These are phyloP conservation scores for Helogale parvula DNA, from an alignment of 2,113 vertebrate genomes.

Conservation along the genomic window DNA sequence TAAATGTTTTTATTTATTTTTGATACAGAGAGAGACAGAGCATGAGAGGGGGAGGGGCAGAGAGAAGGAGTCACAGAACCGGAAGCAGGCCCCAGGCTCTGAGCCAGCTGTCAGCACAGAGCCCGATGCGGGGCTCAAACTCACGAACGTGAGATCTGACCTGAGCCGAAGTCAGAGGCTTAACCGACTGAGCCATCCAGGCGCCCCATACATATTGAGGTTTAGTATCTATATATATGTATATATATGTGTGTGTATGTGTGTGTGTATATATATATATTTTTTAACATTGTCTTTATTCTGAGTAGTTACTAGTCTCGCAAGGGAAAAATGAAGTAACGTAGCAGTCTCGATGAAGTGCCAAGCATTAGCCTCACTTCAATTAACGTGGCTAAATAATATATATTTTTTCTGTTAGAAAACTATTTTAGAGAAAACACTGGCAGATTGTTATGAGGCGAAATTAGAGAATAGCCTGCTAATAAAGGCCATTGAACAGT, in stretches of 20 bases:
- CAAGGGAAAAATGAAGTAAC: not conserved
- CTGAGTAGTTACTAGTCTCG: not conserved
- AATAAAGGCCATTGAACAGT: conserved; percentile 10
- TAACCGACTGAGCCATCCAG: too few relatives aligned
- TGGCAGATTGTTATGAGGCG: conserved; percentile 8
- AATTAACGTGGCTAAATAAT: not conserved
- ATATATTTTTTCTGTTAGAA: not conserved
- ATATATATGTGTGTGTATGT: not conserved
- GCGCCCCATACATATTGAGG: not conserved
- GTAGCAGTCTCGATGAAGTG: not conserved
- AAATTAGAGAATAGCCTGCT: not conserved
- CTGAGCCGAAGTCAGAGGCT: too few relatives aligned
- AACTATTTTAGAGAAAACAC: conserved; percentile 27
- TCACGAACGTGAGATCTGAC: too few relatives aligned
- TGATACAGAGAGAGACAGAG: too few relatives aligned
- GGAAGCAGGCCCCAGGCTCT: too few relatives aligned
- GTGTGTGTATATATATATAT: not conserved
- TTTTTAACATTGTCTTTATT: not conserved
- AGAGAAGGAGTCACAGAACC: too few relatives aligned
- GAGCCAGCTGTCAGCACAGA: too few relatives aligned
- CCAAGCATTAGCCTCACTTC: not conserved
- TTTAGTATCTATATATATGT: not conserved
- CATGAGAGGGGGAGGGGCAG: too few relatives aligned
- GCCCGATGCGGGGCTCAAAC: too few relatives aligned
- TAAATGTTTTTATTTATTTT: too few relatives aligned